Base-by-base conservation (phyloP, 2,797 vertebrate genomes). In the Benthosema pterotum region DNA sequence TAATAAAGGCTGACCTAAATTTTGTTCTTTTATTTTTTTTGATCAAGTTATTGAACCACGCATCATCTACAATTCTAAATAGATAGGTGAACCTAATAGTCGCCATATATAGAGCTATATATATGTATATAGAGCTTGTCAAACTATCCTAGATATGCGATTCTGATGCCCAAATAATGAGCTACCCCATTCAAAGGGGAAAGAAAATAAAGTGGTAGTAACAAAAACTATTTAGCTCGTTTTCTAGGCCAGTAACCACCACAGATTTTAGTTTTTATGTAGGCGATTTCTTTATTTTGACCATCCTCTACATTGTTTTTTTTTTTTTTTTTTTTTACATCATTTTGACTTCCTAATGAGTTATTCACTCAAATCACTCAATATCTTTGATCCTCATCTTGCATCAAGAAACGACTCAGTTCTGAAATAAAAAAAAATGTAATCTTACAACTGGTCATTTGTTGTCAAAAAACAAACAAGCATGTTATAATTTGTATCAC, bases 1-100 rank as follows among this genome's bases (percentile, higher is more conserved):
- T 11, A 22, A 52, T 49, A 42, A 59, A 55, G 13, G 51, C 9
- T 16, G 64, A 76, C 74, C 74, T 54, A 14, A 71, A 80, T 38
- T 86, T 83, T 80, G 75, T 81, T 81, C 75, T 9, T 38, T 7
- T 22, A 1, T 12, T 13, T 51, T 47, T 55, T 64, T 65, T 59
- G 49, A 38, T 59, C 5, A 55, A 43, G 56, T 71, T 63, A 67
- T 71, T 65, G 25, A 71, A 22, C 42, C 48, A 17, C 8, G 57
- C 57, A 75, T 28, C 15, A 59, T 54, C 38, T n/a, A n/a, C n/a
- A n/a, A n/a, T n/a, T n/a, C n/a, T 52, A 43, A 61, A 71, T 19
- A 65, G 1, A 5, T 25, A 52, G 43, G 71, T 38, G 32, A 8
- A 17, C 60, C 18, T 56, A 42, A 16, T 42, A 15, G 16, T 56